A percentile compares a stretch with the other conserved stretches of the same genome.
These are phyloP conservation scores for Schrankia costaestrigalis DNA, from an alignment of 2,888 invertebrate species.

Conservation along the genomic window DNA sequence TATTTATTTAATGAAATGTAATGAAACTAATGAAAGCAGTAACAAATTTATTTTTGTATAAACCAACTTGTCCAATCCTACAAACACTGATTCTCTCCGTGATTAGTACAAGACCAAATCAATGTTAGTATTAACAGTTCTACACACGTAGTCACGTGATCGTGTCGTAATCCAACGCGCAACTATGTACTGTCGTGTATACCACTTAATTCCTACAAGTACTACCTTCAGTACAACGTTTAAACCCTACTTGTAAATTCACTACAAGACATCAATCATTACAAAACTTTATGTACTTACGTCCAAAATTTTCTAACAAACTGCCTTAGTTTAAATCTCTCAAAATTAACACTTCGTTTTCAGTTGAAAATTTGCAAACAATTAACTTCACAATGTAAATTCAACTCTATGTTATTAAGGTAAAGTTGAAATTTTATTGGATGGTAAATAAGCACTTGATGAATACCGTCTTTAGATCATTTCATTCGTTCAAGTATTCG, in stretches of 20 bases:
- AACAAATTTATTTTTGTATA: no score
- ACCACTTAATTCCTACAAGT: no score
- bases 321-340: conserved; percentile 16
- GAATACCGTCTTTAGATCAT: conserved; percentile 35
- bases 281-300: conserved; percentile 13
- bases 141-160: no score
- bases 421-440: conserved; percentile 12
- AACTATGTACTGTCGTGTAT: no score
- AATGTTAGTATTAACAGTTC: no score
- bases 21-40: no score
- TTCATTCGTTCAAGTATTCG: conserved; percentile 47
- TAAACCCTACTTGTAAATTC: conserved; percentile 3
- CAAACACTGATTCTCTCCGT: no score
- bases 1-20: no score
- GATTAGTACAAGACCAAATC: no score
- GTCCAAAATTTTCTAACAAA: conserved; percentile 12
- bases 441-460: conserved; percentile 20
- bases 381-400: conserved; percentile 3
- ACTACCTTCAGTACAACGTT: no score
- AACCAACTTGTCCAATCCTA: no score
- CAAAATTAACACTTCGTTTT: conserved; percentile 24
- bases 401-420: conserved; percentile 3
- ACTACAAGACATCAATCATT: conserved; percentile 6
- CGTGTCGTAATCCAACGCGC: no score
- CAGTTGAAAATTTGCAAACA: conserved; percentile 15